phyloP scores from a whole-genome alignment of 2,888 invertebrate species.

The Sphinx pinastri region DNA sequence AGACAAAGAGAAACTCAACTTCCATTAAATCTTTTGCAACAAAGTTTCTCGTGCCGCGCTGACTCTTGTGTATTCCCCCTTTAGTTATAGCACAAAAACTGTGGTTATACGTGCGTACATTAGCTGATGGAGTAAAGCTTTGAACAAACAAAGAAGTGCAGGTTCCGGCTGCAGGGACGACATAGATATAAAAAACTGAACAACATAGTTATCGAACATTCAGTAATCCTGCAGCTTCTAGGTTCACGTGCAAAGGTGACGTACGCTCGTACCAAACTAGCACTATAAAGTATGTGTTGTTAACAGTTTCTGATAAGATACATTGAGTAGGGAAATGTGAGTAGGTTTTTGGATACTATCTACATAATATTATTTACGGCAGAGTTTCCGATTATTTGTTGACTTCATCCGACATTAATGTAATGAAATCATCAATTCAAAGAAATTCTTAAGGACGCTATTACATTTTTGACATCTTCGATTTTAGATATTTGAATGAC shows the following conservation, averaged over 20 bases:
- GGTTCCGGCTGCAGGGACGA: neutral
- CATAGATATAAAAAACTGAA: too few relatives aligned
- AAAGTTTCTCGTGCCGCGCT: constrained; percentile 67
- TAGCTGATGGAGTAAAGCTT: neutral
- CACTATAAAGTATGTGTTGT: neutral
- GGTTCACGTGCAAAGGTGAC: neutral
- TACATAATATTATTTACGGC: constrained; percentile 7
- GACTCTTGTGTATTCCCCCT: constrained; percentile 56
- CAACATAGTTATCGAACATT: neutral
- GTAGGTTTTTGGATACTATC: constrained; percentile 13
- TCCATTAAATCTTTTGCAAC: constrained; percentile 83
- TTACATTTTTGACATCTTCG: too few relatives aligned
- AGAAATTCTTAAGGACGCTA: too few relatives aligned
- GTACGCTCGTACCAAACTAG: neutral
- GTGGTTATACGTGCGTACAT: constrained; percentile 10
- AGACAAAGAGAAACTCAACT: constrained; percentile 79
- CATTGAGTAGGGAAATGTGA: constrained; percentile 14
- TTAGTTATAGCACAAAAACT: constrained; percentile 24
- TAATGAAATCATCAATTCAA: neutral
- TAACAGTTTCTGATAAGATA: constrained; percentile 16
- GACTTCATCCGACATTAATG: neutral
- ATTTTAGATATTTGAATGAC: too few relatives aligned
- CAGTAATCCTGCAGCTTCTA: neutral
- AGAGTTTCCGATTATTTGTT: neutral
- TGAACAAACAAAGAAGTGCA: neutral